Conservation (phyloP, 2,888 invertebrate species). For the Ichneumoninae sp. region DNA sequence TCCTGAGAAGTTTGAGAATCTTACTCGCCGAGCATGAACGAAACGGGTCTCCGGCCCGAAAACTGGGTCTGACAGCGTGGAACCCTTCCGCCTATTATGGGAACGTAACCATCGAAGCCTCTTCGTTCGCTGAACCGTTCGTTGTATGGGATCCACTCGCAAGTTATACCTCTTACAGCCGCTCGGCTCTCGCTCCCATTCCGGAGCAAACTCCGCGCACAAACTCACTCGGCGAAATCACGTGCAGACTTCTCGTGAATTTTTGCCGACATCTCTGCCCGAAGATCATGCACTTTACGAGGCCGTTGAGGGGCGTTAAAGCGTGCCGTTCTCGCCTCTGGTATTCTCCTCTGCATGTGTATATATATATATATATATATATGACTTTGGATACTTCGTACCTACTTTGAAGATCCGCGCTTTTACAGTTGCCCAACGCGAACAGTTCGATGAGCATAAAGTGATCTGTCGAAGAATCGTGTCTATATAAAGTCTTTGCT, state of each 20-base stretch:
- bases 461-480: conserved; percentile 34
- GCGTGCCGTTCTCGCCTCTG: conserved; percentile 18
- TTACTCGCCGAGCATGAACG: conserved; percentile 43
- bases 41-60: conserved; percentile 49
- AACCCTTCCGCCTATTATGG: conserved; percentile 47
- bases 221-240: conserved; percentile 6
- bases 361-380: background rate
- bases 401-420: background rate
- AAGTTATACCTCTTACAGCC: background rate
- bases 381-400: conserved; percentile 6
- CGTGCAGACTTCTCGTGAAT: conserved; percentile 12
- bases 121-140: conserved; percentile 49
- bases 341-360: background rate
- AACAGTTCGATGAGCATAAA: conserved; percentile 34
- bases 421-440: conserved; percentile 48
- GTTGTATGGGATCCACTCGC: conserved; percentile 17
- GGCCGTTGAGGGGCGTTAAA: conserved; percentile 58
- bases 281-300: conserved; percentile 59
- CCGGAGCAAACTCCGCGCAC: background rate
- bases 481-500: conserved; percentile 25
- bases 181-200: conserved; percentile 17
- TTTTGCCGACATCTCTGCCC: background rate
- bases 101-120: conserved; percentile 23
- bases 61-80: conserved; percentile 33
- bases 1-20: conserved; percentile 3